Conservation (phyloP, 37 sponge, comb jelly and placozoan genomes). For the Ephydatia muelleri region DNA sequence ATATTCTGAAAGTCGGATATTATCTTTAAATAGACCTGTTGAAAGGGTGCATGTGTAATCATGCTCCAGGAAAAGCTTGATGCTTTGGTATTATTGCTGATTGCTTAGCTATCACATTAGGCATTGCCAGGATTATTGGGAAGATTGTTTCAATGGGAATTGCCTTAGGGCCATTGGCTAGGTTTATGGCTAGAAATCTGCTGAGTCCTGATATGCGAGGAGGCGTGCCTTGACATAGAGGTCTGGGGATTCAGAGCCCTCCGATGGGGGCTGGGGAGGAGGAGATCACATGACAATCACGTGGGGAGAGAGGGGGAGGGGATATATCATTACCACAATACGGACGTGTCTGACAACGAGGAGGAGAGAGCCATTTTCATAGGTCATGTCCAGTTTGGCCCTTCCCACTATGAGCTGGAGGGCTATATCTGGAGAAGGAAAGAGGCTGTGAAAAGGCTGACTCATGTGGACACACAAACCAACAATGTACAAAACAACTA, state of each 20-base stretch:
- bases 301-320: constrained; percentile 3
- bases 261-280: constrained; percentile 44
- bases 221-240: constrained; percentile 87
- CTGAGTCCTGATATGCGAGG: too few relatives aligned
- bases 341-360: constrained; percentile 62
- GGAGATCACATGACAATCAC: neutral
- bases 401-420: constrained; percentile 21
- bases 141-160: too few relatives aligned
- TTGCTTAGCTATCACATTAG: too few relatives aligned
- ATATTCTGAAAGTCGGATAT: too few relatives aligned
- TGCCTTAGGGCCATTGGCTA: too few relatives aligned
- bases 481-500: neutral
- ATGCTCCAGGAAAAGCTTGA: too few relatives aligned
- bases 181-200: too few relatives aligned
- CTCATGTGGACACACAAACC: neutral
- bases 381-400: constrained; percentile 68
- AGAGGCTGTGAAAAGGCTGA: neutral
- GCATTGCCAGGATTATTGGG: too few relatives aligned
- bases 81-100: too few relatives aligned
- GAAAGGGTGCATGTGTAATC: too few relatives aligned
- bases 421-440: neutral
- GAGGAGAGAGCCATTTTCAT: constrained; percentile 8
- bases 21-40: too few relatives aligned
- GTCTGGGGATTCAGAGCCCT: constrained; percentile 44
- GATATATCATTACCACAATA: neutral